Evolutionary conservation across 2,113 vertebrate genomes (phyloP).

Genomic region (Scartelaos histophorus): DNA sequence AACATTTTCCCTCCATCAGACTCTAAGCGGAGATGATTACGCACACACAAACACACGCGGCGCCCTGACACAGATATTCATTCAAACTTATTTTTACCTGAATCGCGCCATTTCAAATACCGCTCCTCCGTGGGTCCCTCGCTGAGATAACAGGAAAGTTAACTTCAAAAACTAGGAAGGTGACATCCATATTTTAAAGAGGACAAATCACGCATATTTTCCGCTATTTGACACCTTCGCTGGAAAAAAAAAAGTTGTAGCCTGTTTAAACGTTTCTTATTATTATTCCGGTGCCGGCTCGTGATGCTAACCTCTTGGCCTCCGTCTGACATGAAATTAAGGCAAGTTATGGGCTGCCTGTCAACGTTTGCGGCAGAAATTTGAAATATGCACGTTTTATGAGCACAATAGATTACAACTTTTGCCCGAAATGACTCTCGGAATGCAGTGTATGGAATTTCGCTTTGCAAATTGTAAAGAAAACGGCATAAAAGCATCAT

Average conservation of each 20-base stretch:
- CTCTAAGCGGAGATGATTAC: constrained; percentile 29
- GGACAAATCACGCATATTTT: not conserved
- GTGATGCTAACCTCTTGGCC: not conserved
- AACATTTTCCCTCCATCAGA: constrained; percentile 19
- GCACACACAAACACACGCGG: constrained; percentile 11
- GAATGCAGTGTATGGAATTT: too few species aligned
- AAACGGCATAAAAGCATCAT: not conserved
- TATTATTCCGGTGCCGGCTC: not conserved
- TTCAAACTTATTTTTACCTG: constrained; percentile 21
- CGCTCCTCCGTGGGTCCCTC: constrained; percentile 9
- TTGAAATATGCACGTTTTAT: not conserved
- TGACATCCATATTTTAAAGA: constrained; percentile 17
- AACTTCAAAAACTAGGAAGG: constrained; percentile 8
- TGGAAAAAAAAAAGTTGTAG: not conserved
- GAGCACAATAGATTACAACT: too few species aligned
- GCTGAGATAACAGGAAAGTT: constrained; percentile 27
- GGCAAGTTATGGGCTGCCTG: not conserved
- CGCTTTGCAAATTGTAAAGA: not conserved
- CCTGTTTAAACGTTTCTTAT: not conserved
- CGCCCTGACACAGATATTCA: constrained; percentile 32
- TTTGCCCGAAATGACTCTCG: not conserved
- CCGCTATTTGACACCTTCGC: not conserved
- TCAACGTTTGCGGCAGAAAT: not conserved
- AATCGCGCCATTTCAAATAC: constrained; percentile 21
- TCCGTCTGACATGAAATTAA: not conserved